Conservation (phyloP, 2,113 vertebrate genomes). For the Pygoscelis antarcticus region DNA sequence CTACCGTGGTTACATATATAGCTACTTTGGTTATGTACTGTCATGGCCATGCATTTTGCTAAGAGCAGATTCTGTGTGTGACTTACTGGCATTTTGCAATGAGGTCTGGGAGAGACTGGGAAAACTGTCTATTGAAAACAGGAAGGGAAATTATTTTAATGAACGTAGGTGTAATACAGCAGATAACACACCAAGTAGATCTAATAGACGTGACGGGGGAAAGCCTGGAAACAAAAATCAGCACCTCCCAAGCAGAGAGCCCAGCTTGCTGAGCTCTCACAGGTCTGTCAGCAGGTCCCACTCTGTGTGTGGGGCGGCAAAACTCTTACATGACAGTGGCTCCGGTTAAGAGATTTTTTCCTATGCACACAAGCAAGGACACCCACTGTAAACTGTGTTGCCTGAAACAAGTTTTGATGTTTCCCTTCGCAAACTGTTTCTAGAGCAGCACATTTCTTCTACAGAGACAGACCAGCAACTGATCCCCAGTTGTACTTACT, state of each 20-base stretch:
- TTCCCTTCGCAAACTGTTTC: not conserved
- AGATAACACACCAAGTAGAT: not conserved
- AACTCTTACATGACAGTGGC: not conserved
- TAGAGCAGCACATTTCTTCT: not conserved
- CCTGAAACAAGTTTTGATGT: not conserved
- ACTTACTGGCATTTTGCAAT: conserved; percentile 94
- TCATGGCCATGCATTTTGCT: not conserved
- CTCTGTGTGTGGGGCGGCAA: fast-evolving
- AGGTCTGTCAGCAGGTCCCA: not conserved
- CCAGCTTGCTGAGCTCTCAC: not conserved
- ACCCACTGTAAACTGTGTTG: not conserved
- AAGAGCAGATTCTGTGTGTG: not conserved
- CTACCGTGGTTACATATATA: not conserved
- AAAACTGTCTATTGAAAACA: conserved; percentile 86
- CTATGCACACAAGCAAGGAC: not conserved
- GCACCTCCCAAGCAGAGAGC: not conserved
- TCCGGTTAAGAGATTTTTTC: not conserved
- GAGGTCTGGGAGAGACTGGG: conserved; percentile 87
- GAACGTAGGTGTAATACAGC: not conserved
- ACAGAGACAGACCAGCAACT: not conserved
- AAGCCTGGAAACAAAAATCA: not conserved
- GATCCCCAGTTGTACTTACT: conserved; percentile 77
- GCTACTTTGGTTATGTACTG: not conserved
- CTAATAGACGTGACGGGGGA: not conserved
- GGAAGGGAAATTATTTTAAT: conserved; percentile 58